Evolutionary conservation across 2,888 invertebrate genomes (phyloP).

Genomic region (Boloria selene): DNA sequence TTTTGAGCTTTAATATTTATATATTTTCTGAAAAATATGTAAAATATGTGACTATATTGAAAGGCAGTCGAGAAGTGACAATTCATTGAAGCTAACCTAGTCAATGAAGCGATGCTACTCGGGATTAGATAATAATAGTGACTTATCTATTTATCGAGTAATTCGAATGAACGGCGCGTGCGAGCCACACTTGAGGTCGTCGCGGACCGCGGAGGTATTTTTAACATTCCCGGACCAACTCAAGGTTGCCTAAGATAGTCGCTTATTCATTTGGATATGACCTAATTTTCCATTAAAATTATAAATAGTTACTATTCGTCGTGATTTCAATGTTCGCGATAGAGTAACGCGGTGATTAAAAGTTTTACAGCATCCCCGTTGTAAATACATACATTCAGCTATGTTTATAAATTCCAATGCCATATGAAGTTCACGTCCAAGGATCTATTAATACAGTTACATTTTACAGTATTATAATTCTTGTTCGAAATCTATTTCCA

Average conservation of each 20-base stretch:
- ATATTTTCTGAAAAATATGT: neutral
- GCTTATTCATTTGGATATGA: constrained; percentile 79
- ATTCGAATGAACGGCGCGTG: constrained; percentile 52
- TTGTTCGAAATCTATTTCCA: no score
- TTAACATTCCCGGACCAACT: constrained; percentile 81
- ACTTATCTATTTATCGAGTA: constrained; percentile 54
- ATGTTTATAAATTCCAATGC: neutral
- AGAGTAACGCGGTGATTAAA: constrained; percentile 23
- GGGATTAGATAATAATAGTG: constrained; percentile 45
- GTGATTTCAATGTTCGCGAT: constrained; percentile 20
- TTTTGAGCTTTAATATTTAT: no score
- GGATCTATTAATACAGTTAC: neutral
- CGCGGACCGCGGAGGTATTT: constrained; percentile 72
- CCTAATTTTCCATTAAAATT: constrained; percentile 72
- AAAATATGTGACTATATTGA: neutral
- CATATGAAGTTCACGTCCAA: constrained; percentile 11
- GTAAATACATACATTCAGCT: neutral
- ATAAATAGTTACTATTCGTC: constrained; percentile 51
- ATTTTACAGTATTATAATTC: no score
- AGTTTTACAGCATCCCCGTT: constrained; percentile 21
- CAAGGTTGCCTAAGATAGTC: constrained; percentile 79
- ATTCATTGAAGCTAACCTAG: constrained; percentile 25
- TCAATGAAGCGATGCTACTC: constrained; percentile 37
- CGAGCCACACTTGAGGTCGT: constrained; percentile 57
- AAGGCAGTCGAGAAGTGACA: constrained; percentile 9